phyloP scores from a whole-genome alignment of 2,113 vertebrate genomes.

The Melierax canorus region DNA sequence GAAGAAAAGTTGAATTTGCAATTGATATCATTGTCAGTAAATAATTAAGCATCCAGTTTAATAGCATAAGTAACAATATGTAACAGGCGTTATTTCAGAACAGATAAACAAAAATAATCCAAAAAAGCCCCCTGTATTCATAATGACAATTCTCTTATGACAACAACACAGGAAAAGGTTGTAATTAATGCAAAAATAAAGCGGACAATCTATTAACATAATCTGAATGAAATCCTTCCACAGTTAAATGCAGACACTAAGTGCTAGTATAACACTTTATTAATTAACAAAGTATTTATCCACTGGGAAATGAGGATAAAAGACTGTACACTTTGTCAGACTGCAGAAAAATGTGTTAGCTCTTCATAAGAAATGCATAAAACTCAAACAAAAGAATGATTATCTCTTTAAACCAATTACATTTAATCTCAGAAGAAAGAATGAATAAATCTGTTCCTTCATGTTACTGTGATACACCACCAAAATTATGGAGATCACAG shows the following conservation, averaged over 20 bases:
- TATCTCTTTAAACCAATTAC: constrained; percentile 80
- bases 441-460: constrained; percentile 69
- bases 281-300: constrained; percentile 82
- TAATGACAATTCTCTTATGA: constrained; percentile 57
- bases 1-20: neutral
- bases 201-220: constrained; percentile 79
- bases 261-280: constrained; percentile 78
- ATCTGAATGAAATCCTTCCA: constrained; percentile 77
- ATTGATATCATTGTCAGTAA: neutral
- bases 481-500: constrained; percentile 48
- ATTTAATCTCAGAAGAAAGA: constrained; percentile 77
- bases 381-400: constrained; percentile 78
- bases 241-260: constrained; percentile 75
- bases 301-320: constrained; percentile 77
- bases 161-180: constrained; percentile 62
- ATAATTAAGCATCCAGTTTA: neutral
- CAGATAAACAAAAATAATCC: constrained; percentile 68
- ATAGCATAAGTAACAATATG: constrained; percentile 1
- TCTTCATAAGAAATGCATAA: constrained; percentile 78
- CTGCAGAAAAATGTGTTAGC: constrained; percentile 75
- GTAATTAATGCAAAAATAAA: constrained; percentile 77
- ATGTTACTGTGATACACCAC: constrained; percentile 54
- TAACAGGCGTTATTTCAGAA: constrained; percentile 41
- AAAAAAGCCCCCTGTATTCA: constrained; percentile 53
- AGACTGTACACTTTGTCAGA: constrained; percentile 72